Conservation (phyloP, 1,140 invertebrate species). For the Cephus cinctus region DNA sequence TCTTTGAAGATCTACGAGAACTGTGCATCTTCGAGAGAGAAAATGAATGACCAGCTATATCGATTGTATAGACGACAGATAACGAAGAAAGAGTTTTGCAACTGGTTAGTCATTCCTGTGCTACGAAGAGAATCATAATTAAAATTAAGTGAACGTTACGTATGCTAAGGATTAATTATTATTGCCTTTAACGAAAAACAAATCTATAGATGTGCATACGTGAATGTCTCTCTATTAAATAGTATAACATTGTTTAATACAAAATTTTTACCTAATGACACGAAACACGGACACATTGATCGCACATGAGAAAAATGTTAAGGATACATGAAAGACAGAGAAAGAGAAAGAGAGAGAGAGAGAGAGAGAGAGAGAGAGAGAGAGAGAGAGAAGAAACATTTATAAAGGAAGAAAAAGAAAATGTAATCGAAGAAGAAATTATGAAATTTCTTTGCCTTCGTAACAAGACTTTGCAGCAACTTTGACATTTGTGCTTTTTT, state of each 20-base stretch:
- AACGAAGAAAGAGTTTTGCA: slow-evolving; percentile 3
- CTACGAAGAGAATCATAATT: slow-evolving; percentile 10
- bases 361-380: too few species aligned
- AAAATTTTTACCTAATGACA: slow-evolving; percentile 9
- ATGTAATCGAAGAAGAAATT: too few species aligned
- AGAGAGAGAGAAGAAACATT: too few species aligned
- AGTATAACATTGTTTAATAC: slow-evolving; percentile 1
- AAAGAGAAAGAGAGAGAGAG: too few species aligned
- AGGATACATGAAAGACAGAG: not conserved
- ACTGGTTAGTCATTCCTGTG: slow-evolving; percentile 18
- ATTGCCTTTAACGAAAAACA: slow-evolving; percentile 11
- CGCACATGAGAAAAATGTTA: not conserved
- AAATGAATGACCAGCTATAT: too few species aligned
- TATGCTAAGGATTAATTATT: slow-evolving; percentile 17
- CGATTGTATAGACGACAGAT: too few species aligned
- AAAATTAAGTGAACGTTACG: slow-evolving; percentile 17
- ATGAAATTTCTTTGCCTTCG: too few species aligned
- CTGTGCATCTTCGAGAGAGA: too few species aligned
- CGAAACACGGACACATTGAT: slow-evolving; percentile 3
- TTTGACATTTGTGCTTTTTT: too few species aligned
- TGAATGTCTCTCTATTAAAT: slow-evolving; percentile 10
- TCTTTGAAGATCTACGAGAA: too few species aligned
- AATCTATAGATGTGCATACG: slow-evolving; percentile 8
- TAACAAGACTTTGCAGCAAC: too few species aligned
- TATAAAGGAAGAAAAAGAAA: too few species aligned